A percentile compares a stretch with the other conserved stretches of the same genome.
Evolutionary conservation across 2,888 invertebrate genomes (phyloP).

Genomic region (Melitaea athalia): DNA sequence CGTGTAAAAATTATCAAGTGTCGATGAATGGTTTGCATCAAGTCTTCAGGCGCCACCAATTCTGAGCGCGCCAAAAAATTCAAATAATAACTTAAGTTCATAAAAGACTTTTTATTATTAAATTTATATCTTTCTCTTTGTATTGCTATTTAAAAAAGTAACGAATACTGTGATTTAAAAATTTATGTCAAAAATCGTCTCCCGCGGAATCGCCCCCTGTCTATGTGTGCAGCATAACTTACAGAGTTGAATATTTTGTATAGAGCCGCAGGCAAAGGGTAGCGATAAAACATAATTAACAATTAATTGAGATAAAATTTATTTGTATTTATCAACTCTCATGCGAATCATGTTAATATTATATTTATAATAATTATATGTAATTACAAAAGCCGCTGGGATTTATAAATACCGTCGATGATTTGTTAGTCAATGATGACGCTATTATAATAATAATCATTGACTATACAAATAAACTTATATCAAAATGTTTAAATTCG

Average conservation of each 20-base stretch:
- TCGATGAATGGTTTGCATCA: too few species aligned
- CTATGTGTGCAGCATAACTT: background rate
- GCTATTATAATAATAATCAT: background rate
- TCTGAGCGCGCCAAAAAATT: too few species aligned
- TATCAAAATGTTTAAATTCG: conserved; percentile 7
- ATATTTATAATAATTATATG: conserved; percentile 25
- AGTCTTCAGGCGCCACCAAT: too few species aligned
- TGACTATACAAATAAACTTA: background rate
- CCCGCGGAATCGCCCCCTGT: too few species aligned
- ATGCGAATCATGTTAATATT: conserved; percentile 19
- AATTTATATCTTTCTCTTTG: too few species aligned
- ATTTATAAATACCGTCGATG: conserved; percentile 5
- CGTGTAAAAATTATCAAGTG: too few species aligned
- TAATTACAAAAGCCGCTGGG: conserved; percentile 17
- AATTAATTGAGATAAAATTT: conserved; percentile 10
- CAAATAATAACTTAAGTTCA: too few species aligned
- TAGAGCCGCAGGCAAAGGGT: background rate
- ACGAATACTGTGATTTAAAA: too few species aligned
- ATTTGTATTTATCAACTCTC: conserved; percentile 24
- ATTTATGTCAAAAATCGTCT: too few species aligned
- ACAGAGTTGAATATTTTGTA: background rate
- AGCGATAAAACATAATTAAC: conserved; percentile 3
- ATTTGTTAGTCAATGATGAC: conserved; percentile 8
- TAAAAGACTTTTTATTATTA: too few species aligned
- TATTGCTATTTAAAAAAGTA: too few species aligned